Evolutionary conservation across 1,140 invertebrate genomes (phyloP), one percentile per base, ranked within the genome.

Genomic region (Mya arenaria): DNA sequence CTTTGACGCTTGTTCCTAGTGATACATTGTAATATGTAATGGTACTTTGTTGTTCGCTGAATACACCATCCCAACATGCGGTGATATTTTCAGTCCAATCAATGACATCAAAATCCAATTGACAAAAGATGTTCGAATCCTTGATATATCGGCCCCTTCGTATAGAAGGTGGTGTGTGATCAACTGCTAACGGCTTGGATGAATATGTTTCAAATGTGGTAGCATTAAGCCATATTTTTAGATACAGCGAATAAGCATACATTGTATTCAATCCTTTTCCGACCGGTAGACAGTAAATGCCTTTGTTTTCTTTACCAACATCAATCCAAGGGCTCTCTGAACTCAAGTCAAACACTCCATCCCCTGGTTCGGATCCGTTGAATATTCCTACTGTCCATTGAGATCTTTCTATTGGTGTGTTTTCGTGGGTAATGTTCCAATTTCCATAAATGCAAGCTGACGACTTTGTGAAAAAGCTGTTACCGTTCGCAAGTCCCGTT

Each of bases 11-110:
- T 13, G 79, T 78, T 36, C 85, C 85, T 19, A 82, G n/a, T 55
- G 68, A 74, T 0, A 86, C 23, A 23, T 48, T 23, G 48, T 82
- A 86, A 28, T 52, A 17, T 3, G 15, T 19, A 4, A 86, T 69
- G 28, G 36, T 6, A 39, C 77, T 80, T 39, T 84, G 72, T 32
- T 8, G n/a, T 39, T 86, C 85, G 4, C 3, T 23, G 37, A 86
- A 86, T 19, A 84, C 82, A 15, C 69, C 68, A 5, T 37, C 25
- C 85, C 85, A 86, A 44, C 82, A 84, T 15, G 74, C 68, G 4
- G 65, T 63, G 19, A 86, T 58, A 6, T n/a, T 13, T 19, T 58
- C 56, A 36, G 62, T 58, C 36, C 71, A 60, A 17, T 58, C 37
- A 37, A 74, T 74, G 25, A 60, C 32, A 58, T 74, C 71, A 15